Conservation (phyloP, 2,888 invertebrate species). For the Platycnemis pennipes region DNA sequence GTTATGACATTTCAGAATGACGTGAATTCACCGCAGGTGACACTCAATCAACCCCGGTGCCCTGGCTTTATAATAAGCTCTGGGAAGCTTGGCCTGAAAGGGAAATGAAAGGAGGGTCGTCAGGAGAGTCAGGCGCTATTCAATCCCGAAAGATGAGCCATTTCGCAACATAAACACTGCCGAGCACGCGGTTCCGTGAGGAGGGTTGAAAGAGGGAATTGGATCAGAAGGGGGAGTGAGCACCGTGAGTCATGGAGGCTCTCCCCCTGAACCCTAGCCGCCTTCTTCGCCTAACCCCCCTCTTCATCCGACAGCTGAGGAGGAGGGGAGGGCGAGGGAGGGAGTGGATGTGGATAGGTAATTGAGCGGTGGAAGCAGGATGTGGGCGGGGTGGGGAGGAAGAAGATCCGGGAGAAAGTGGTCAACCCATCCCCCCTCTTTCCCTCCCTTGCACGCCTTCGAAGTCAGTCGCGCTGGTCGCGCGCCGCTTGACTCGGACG, state of each 20-base stretch:
- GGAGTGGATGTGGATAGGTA: background rate
- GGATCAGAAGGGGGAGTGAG: background rate
- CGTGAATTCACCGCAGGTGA: no score
- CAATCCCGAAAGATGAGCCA: no score
- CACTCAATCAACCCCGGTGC: no score
- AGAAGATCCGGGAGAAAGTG: slow-evolving; percentile 62
- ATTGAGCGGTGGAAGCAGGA: background rate
- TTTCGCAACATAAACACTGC: no score
- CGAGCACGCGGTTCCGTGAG: no score
- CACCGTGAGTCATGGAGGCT: background rate
- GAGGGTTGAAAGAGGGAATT: background rate
- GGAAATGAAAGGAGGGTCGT: no score
- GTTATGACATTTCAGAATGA: no score
- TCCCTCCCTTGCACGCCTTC: background rate
- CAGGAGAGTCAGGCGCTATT: no score
- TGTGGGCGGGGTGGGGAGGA: background rate
- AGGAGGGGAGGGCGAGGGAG: background rate
- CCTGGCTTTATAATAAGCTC: no score
- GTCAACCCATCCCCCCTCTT: background rate
- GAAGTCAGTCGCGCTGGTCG: slow-evolving; percentile 6
- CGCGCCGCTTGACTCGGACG: background rate
- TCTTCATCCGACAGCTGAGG: no score
- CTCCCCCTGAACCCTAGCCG: background rate
- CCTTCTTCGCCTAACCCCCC: no score
- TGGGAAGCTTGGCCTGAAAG: no score